Percentiles rank a stretch among this genome's conserved stretches.
Evolutionary conservation across 2,888 invertebrate species (phyloP).

Genomic region (Phaedon cochleariae): DNA sequence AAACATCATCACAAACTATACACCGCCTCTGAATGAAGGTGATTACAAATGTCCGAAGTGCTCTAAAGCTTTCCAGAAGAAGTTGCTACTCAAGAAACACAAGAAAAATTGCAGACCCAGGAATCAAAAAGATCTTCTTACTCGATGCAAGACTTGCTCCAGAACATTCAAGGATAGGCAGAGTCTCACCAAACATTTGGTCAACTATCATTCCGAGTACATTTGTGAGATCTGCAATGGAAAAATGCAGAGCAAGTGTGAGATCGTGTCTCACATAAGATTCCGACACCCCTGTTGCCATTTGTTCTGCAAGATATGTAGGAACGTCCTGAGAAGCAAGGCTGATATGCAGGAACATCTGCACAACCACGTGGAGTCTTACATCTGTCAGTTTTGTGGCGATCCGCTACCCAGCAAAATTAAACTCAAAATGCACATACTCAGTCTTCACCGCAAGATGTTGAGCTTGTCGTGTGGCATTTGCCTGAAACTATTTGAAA

Average conservation of each 20-base stretch:
- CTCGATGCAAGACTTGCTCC: slow-evolving; percentile 67
- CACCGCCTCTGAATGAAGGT: slow-evolving; percentile 61
- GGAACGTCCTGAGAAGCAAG: slow-evolving; percentile 65
- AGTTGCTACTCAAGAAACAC: slow-evolving; percentile 66
- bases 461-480: slow-evolving; percentile 68
- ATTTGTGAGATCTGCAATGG: slow-evolving; percentile 66
- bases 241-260: slow-evolving; percentile 66
- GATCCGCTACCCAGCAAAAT: slow-evolving; percentile 67
- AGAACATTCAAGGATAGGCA: slow-evolving; percentile 68
- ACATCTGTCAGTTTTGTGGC: slow-evolving; percentile 68
- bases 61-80: slow-evolving; percentile 66
- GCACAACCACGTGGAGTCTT: slow-evolving; percentile 65
- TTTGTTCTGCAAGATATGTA: slow-evolving; percentile 64
- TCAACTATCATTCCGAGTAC: slow-evolving; percentile 66
- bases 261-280: slow-evolving; percentile 65
- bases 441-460: slow-evolving; percentile 66
- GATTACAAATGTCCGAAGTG: slow-evolving; percentile 67
- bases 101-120: slow-evolving; percentile 66
- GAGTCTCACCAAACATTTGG: slow-evolving; percentile 65
- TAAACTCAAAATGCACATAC: slow-evolving; percentile 68
- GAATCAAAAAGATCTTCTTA: slow-evolving; percentile 65
- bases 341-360: slow-evolving; percentile 65
- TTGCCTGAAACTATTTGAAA: slow-evolving; percentile 66
- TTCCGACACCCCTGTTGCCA: slow-evolving; percentile 66
- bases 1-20: slow-evolving; percentile 61